Base-by-base conservation (phyloP, 2,113 vertebrate species). In the Syngnathus typhle region DNA sequence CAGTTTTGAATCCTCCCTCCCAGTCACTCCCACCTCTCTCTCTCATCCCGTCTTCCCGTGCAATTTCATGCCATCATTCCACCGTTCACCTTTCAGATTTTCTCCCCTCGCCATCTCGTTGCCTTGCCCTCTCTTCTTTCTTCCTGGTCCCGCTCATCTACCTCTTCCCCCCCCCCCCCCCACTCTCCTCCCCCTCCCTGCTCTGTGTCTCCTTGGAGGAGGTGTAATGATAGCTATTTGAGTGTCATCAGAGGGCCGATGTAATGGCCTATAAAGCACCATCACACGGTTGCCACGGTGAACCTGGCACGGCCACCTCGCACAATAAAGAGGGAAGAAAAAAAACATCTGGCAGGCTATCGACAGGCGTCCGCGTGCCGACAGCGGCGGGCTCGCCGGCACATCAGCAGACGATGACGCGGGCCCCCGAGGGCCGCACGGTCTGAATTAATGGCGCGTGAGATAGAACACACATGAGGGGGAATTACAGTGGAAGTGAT, bases 161-260 rank as follows among this genome's bases (percentile, higher is more conserved):
- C 64, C 12, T 19, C 18, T 36, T 64, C 9, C 15, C 16, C 1
- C 4, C 55, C 65, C 9, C 15, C 16, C 1, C 4, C 55, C 65
- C 15, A 36, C 59, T 61, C 46, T 41, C 64, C 49, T 36, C 72
- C 38, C 70, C 64, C 51, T 37, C 78, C 37, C 36, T 70, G 66
- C 78, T 69, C 65, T 56, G 77, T 78, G 76, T 83, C 81, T 83
- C 88, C 87, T 86, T 84, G 84, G 90, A 89, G 88, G 88, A 90
- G 77, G 88, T 89, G 90, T 92, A 92, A 92, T 92, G 91, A 92
- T 91, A 91, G 91, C 91, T 91, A 92, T 92, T 91, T 91, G 90
- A 91, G 89, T 91, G 88, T 90, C 90, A 91, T 91, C 90, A 92
- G 88, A 88, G 85, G 87, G 87, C 87, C 81, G 80, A 83, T 78